Evolutionary conservation across 2,113 vertebrate species (phyloP).

Genomic region (Corythaixoides concolor): DNA sequence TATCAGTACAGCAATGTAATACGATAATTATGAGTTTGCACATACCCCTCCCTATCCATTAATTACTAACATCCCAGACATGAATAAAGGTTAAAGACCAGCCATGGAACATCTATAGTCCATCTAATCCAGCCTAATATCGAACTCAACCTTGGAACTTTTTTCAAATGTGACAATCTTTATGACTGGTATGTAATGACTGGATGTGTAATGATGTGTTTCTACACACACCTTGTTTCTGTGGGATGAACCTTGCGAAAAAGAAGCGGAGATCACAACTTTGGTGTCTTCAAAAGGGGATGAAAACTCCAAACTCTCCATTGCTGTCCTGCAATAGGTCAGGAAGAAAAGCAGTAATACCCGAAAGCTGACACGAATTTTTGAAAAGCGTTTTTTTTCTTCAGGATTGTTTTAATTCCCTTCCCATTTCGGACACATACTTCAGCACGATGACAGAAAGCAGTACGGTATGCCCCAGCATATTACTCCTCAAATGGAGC

Average conservation of each 20-base stretch:
- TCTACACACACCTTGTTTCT: background rate
- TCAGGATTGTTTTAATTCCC: background rate
- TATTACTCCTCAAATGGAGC: accelerated
- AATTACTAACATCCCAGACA: background rate
- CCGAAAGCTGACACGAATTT: background rate
- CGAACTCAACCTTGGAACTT: background rate
- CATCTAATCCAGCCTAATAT: accelerated
- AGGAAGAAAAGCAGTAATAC: background rate
- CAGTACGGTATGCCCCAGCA: accelerated
- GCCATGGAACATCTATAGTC: background rate
- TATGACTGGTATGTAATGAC: accelerated
- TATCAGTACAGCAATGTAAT: accelerated
- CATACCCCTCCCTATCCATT: accelerated
- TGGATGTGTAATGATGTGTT: accelerated
- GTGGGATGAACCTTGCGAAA: accelerated
- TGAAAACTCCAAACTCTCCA: background rate
- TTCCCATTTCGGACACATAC: background rate
- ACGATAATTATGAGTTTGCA: accelerated
- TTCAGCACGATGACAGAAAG: background rate
- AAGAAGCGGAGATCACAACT: background rate
- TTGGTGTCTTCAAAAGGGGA: background rate
- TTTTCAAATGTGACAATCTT: background rate
- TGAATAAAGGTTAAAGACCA: background rate
- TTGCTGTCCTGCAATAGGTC: background rate
- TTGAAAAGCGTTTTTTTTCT: background rate